Evolutionary conservation across 2,113 vertebrate species (phyloP), one percentile per base, ranked within the genome.

Genomic region (Vanacampus margaritifer): DNA sequence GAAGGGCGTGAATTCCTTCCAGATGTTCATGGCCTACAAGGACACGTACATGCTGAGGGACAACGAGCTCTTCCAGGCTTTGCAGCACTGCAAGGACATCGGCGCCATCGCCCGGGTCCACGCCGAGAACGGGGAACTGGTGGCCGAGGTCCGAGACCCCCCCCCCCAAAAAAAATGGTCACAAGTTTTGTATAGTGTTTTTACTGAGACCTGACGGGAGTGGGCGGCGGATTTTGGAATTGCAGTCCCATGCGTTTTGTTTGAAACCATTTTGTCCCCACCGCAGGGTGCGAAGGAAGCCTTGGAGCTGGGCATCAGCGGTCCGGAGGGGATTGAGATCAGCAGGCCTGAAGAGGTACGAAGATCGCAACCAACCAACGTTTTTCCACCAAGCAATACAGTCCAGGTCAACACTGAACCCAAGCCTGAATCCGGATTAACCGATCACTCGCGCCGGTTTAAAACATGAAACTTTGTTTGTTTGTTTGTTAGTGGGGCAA

Each of bases 21-120:
- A 99, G 92, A 95, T 98, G 95, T 98, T 92, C 91, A 97, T 98
- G 96, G 93, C 95, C 76, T 99, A 99, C 82, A 99, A 98, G 89
- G 97, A 99, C 72, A 77, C 90, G 84, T 95, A 94, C 89, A 98
- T 99, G 95, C 94, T 99, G 81, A 92, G 95, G 72, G 97, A 99
- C 92, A 92, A 91, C 3, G 96, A 99, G 83, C 94, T 99, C 36
- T 98, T 95, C 88, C 97, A 98, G 89, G 96, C 86, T 41, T 87
- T 99, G 70, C 92, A 93, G 0, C 93, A 95, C 35, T 99, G 97
- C 83, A 96, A 94, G 66, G 95, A 97, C 87, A 86, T 99, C 0
- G 97, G 97, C 0, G 97, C 94, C 0, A 91, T 99, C 1, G 92
- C 96, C 2, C 91, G 97, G 1, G 94, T 98, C 69, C 97, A 98